These are phyloP conservation scores for Hedychridium roseum DNA, from an alignment of 2,888 invertebrate genomes.

Conservation along the genomic window DNA sequence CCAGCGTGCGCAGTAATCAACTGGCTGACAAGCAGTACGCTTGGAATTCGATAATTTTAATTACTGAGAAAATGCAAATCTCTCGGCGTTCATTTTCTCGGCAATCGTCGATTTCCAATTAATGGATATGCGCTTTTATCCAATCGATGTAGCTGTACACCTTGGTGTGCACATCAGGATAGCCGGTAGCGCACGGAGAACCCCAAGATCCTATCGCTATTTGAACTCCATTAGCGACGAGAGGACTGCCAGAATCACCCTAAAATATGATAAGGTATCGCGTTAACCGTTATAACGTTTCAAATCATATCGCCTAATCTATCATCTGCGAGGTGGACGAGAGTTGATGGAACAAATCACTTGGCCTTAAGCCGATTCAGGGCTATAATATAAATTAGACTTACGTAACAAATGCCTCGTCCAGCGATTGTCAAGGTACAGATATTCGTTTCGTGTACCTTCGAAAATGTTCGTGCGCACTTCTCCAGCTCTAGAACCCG, in stretches of 20 bases:
- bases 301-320: neutral
- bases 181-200: slow-evolving; percentile 49
- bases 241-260: slow-evolving; percentile 38
- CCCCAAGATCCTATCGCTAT: slow-evolving; percentile 56
- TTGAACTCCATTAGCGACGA: slow-evolving; percentile 22
- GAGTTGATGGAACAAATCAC: neutral
- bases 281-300: slow-evolving; percentile 1
- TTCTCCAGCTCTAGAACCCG: slow-evolving; percentile 65
- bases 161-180: slow-evolving; percentile 53
- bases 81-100: too few relatives aligned
- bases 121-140: slow-evolving; percentile 33
- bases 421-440: slow-evolving; percentile 67
- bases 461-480: slow-evolving; percentile 50
- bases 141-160: slow-evolving; percentile 47
- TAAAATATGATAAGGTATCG: slow-evolving; percentile 7
- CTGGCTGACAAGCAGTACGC: neutral
- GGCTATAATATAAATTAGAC: slow-evolving; percentile 28
- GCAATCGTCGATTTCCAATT: neutral
- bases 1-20: too few relatives aligned
- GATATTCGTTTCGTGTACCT: slow-evolving; percentile 60
- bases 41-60: neutral
- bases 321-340: neutral
- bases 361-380: too few relatives aligned
- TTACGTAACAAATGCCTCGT: slow-evolving; percentile 68
- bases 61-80: too few relatives aligned